Conservation (phyloP, 2,888 invertebrate genomes). For the Caenorhabditis sp. region DNA sequence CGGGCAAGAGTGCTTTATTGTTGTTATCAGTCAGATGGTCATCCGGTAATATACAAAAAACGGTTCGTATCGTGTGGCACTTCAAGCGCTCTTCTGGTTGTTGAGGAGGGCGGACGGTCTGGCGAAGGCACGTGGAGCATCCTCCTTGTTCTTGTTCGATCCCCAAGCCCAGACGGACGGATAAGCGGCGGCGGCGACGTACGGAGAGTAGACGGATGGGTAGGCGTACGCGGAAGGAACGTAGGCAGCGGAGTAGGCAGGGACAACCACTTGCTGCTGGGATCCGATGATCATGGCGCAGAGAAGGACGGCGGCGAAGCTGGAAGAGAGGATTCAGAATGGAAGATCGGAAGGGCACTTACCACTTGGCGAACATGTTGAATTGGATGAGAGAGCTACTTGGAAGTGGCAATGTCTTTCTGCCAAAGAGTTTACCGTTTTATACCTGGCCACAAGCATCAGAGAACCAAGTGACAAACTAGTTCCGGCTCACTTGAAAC, state of each 20-base stretch:
- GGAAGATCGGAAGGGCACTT: background rate
- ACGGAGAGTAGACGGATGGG: slow-evolving; percentile 50
- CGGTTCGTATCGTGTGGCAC: background rate
- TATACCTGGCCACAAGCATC: slow-evolving; percentile 2
- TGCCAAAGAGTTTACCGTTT: background rate
- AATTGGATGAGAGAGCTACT: slow-evolving; percentile 25
- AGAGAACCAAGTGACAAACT: background rate
- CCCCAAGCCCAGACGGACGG: slow-evolving; percentile 52
- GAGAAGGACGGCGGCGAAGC: slow-evolving; percentile 45
- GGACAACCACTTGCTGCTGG: slow-evolving; percentile 19
- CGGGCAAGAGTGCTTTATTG: background rate
- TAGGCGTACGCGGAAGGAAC: slow-evolving; percentile 34
- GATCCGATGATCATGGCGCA: slow-evolving; percentile 15
- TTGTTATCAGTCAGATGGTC: background rate
- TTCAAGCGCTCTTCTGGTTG: slow-evolving; percentile 15
- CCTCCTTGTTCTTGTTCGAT: slow-evolving; percentile 53
- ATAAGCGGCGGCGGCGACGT: slow-evolving; percentile 47
- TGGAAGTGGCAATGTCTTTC: slow-evolving; percentile 23
- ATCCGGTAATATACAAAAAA: background rate
- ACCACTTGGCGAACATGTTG: slow-evolving; percentile 53
- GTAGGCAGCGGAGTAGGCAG: slow-evolving; percentile 27
- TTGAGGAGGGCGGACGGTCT: slow-evolving; percentile 9
- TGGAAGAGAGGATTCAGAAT: background rate
- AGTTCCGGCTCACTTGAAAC: no score
- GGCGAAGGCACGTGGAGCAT: slow-evolving; percentile 44